These are phyloP conservation scores for roundworm (Caenorhabditis elegans) DNA, from an alignment of 1,140 invertebrate genomes.

Conservation along the genomic window WBcel235 BX284605.5:20485001-20485500, in stretches of 20 bases:
- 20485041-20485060: slow-evolving; percentile 8
- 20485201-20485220: not conserved
- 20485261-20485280: slow-evolving; percentile 4
- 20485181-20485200: not conserved
- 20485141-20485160: no score
- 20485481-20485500: not conserved
- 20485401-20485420: not conserved
- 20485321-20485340: slow-evolving; percentile 8
- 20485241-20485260: not conserved
- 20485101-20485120: no score
- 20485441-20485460: not conserved
- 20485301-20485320: slow-evolving; percentile 16
- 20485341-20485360: not conserved
- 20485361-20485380: not conserved
- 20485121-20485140: no score
- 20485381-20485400: not conserved
- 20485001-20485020: not conserved
- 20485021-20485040: slow-evolving; percentile 31
- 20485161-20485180: no score
- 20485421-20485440: not conserved
- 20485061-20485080: no score
- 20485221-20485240: no score
- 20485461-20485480: not conserved
- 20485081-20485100: no score
- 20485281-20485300: slow-evolving; percentile 33